phyloP scores from a whole-genome alignment of 2,888 invertebrate genomes.

The Esperia sulphurella region DNA sequence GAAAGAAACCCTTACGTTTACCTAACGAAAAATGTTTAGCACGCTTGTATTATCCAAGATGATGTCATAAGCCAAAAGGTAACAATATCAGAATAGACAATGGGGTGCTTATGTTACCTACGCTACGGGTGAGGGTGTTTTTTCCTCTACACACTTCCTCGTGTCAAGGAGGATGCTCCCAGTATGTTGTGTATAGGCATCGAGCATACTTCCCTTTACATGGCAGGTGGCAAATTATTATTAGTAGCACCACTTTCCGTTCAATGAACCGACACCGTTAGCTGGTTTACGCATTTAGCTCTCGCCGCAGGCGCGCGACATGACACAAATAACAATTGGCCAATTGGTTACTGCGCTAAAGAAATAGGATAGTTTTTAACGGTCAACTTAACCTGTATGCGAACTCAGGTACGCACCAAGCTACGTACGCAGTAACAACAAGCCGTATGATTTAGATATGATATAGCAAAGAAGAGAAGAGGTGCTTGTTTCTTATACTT shows the following conservation, averaged over 20 bases:
- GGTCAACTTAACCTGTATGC: conserved; percentile 20
- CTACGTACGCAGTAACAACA: no score
- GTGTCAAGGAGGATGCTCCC: conserved; percentile 36
- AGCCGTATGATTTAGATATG: conserved; percentile 16
- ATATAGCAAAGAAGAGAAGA: conserved; percentile 39
- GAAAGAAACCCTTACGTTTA: no score
- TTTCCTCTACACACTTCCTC: conserved; percentile 17
- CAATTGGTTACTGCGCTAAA: conserved; percentile 41
- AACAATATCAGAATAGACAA: not conserved
- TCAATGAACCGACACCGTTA: conserved; percentile 75
- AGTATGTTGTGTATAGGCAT: conserved; percentile 31
- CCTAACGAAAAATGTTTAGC: no score
- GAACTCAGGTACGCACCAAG: no score
- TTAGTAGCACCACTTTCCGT: conserved; percentile 66
- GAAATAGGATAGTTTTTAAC: conserved; percentile 36
- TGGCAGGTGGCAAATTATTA: conserved; percentile 69
- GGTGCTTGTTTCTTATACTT: conserved; percentile 22
- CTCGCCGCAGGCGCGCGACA: conserved; percentile 56
- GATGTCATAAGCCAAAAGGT: no score
- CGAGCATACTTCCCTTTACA: conserved; percentile 51
- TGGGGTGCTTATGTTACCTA: conserved; percentile 1
- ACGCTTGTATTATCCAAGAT: no score
- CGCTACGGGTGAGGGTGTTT: conserved; percentile 1
- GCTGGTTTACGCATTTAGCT: conserved; percentile 66
- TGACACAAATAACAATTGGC: conserved; percentile 72